Evolutionary conservation across 1,140 invertebrate genomes (phyloP).

Genomic region (Chironomus striatipennis): DNA sequence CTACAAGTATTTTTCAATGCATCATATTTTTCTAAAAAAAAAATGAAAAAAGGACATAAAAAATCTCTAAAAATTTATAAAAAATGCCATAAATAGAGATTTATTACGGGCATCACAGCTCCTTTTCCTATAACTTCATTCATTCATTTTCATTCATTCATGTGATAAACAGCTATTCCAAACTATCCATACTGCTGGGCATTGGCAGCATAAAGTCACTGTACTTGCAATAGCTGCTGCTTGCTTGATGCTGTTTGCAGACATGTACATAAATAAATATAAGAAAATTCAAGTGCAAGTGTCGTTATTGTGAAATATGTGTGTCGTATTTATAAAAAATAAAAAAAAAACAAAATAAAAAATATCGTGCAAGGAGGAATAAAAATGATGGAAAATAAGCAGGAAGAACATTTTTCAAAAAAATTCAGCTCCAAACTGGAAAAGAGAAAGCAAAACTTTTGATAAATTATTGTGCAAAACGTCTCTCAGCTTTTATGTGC

Average conservation of each 20-base stretch:
- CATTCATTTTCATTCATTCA: constrained; percentile 13
- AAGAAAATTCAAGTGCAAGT: constrained; percentile 12
- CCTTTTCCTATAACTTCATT: constrained; percentile 5
- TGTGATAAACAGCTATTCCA: not conserved
- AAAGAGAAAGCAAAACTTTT: constrained; percentile 1
- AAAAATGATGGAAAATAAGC: too few species aligned
- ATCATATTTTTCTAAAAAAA: constrained; percentile 16
- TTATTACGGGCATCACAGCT: not conserved
- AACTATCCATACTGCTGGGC: too few species aligned
- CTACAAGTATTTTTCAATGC: not conserved
- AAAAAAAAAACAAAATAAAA: too few species aligned
- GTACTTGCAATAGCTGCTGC: not conserved
- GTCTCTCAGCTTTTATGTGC: too few species aligned
- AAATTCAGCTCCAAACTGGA: not conserved
- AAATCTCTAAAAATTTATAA: not conserved
- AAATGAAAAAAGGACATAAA: too few species aligned
- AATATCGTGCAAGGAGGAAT: not conserved
- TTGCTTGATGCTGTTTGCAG: not conserved
- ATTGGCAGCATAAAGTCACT: too few species aligned
- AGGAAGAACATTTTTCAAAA: not conserved
- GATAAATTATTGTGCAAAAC: constrained; percentile 24
- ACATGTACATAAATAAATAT: not conserved
- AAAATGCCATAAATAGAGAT: constrained; percentile 16
- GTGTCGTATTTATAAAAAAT: too few species aligned
- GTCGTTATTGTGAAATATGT: constrained; percentile 13